Evolutionary conservation across 2,888 invertebrate genomes (phyloP).

Genomic region (Calliphora vomitoria): DNA sequence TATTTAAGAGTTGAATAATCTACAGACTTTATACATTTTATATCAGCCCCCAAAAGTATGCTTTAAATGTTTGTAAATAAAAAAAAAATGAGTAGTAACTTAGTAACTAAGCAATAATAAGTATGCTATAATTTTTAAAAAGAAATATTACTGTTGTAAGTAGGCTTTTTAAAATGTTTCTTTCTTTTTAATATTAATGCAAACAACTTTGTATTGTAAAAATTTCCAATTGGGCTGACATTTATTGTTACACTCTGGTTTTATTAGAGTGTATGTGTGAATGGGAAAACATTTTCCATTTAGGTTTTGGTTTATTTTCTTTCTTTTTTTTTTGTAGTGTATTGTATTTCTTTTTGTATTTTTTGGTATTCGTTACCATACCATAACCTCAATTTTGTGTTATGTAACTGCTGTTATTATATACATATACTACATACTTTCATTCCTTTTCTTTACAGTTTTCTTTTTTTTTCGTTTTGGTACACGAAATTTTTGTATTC

Average conservation of each 20-base stretch:
- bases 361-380: constrained; percentile 41
- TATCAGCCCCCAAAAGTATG: constrained; percentile 7
- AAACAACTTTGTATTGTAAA: background rate
- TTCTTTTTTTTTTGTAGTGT: constrained; percentile 21
- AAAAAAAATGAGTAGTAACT: background rate
- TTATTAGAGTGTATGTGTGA: background rate
- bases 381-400: constrained; percentile 69
- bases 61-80: background rate
- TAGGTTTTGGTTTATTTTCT: constrained; percentile 7
- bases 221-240: constrained; percentile 54
- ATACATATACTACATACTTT: constrained; percentile 33
- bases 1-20: background rate
- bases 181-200: too few relatives aligned
- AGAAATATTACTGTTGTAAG: background rate
- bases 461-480: constrained; percentile 1
- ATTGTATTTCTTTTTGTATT: background rate
- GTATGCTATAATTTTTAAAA: background rate
- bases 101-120: background rate
- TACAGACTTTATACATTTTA: background rate
- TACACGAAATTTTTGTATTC: constrained; percentile 50
- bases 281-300: constrained; percentile 31
- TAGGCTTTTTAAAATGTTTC: background rate
- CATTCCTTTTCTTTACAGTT: constrained; percentile 25
- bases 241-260: constrained; percentile 32
- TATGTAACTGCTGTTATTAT: constrained; percentile 67